Conservation (phyloP, 2,888 invertebrate genomes). For the Orchesella flavescens region DNA sequence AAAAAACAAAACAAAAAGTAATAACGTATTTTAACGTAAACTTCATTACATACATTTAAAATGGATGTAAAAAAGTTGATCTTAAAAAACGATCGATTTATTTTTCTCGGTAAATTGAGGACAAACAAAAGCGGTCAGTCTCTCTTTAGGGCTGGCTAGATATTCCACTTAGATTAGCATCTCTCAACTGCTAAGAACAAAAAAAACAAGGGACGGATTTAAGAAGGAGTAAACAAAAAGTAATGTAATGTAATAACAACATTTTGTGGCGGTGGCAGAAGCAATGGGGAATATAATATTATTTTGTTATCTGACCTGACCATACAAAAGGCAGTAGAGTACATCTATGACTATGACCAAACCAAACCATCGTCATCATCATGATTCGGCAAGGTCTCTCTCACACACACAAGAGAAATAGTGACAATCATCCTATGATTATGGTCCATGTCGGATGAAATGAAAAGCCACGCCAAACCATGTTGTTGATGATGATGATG, state of each 20-base stretch:
- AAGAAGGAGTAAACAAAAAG: background rate
- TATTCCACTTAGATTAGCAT: constrained; percentile 24
- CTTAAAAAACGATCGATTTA: background rate
- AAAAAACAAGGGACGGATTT: background rate
- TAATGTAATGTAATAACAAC: no score
- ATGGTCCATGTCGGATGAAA: background rate
- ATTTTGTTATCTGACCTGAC: no score
- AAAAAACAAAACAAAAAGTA: background rate
- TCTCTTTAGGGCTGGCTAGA: background rate
- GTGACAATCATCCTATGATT: constrained; percentile 23
- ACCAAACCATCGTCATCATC: no score
- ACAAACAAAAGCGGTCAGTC: constrained; percentile 2
- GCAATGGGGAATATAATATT: no score
- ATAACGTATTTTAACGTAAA: no score
- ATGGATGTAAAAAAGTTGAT: no score
- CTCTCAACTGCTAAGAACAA: background rate
- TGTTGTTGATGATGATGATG: background rate
- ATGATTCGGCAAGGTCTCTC: background rate
- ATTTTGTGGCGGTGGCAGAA: no score
- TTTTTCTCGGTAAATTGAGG: constrained; percentile 2
- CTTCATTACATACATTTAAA: no score
- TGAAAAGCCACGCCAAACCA: constrained; percentile 6
- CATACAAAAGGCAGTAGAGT: no score
- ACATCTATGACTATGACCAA: no score
- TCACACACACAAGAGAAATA: background rate